Base-by-base conservation (phyloP, 2,888 invertebrate genomes). In the Microdon myrmicae region DNA sequence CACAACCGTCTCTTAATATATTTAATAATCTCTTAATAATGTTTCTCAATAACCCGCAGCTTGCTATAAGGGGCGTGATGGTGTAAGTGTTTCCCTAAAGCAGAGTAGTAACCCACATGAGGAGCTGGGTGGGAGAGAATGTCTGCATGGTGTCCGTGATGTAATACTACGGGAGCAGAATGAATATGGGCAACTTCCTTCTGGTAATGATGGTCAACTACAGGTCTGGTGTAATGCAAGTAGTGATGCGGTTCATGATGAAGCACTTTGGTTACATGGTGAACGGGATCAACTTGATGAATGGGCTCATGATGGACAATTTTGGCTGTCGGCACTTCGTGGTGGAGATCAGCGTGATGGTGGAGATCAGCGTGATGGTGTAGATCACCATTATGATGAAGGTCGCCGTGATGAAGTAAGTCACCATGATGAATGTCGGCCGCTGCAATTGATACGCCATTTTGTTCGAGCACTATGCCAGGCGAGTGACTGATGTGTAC, bases 191-290 rank as follows among this genome's bases (percentile, higher is more conserved):
- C 70, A 22, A 75, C 64, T 58, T 74, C 72, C 19, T 74, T 72
- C 16, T 74, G 72, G 45, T 71, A 73, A 67, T 76, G 76, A 61
- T 76, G 76, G 55, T 76, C 76, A 20, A 76, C 73, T 58, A 74
- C 75, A 4, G 76, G 74, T 28, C 72, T 74, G 56, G 74, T 73
- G 60, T 76, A 76, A 49, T 76, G 76, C 70, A 76, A 56, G 70
- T 72, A 75, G n/a, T 76, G 76, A 64, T 76, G 76, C 4, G 76
- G 76, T 39, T 77, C 78, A 53, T 77, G 77, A 17, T 77, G 77
- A 48, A 76, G 75, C 43, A 76, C 76, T 53, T 76, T 76, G 67
- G 76, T 76, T 38, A 76, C 75, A 70, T 76, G 76, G 59, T 76
- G 76, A 19, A 76, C 76, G 3, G 77, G 75, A 49, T 73, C 76